A percentile compares a stretch with the other conserved stretches of the same genome.
phyloP scores from a whole-genome alignment of 2,797 vertebrate genomes.

The Phyllotis vaccarum region DNA sequence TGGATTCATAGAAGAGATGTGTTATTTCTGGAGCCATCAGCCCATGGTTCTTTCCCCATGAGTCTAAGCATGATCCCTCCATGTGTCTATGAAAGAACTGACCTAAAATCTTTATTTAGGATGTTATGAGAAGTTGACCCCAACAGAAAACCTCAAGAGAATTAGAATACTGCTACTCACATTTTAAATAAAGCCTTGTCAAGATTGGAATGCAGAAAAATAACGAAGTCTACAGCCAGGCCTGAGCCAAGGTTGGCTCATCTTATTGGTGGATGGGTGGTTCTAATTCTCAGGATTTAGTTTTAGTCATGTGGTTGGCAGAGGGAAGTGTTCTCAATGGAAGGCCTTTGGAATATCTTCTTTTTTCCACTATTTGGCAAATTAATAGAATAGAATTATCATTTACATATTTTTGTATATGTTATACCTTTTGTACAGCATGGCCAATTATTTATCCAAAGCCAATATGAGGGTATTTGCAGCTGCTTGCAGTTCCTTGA shows the following conservation, averaged over 20 bases:
- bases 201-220: conserved; percentile 46
- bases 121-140: conserved; percentile 77
- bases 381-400: conserved; percentile 62
- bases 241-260: neutral
- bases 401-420: conserved; percentile 22
- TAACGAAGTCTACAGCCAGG: neutral
- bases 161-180: conserved; percentile 53
- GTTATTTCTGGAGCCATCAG: conserved; percentile 43
- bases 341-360: neutral
- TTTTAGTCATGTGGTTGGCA: conserved; percentile 28
- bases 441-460: neutral
- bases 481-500: neutral
- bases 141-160: conserved; percentile 65
- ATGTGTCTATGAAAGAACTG: conserved; percentile 55
- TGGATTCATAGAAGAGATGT: neutral
- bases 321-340: neutral
- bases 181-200: conserved; percentile 53
- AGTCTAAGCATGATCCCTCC: conserved; percentile 3
- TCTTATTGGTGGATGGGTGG: neutral
- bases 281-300: conserved; percentile 45
- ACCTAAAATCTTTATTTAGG: conserved; percentile 68
- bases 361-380: neutral
- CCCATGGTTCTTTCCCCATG: neutral
- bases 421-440: neutral
- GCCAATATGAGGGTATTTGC: neutral